Base-by-base conservation (phyloP, 2,888 invertebrate species). In the Epiblema foenella region DNA sequence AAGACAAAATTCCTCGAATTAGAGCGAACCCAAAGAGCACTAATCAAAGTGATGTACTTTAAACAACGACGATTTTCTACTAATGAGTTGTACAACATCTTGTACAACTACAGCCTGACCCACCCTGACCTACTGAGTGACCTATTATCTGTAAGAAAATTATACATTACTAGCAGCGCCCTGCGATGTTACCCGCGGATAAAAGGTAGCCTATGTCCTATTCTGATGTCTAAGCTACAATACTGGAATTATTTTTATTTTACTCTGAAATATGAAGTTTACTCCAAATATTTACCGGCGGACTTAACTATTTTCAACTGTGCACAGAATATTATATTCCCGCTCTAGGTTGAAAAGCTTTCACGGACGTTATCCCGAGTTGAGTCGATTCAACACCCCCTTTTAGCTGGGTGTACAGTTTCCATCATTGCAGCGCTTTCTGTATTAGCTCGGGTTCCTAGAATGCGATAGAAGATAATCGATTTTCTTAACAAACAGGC, bases 331-430 rank as follows among this genome's bases (percentile, higher is more conserved):
- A 63, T 63, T 63, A 63, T 62, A 62, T 62, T 52, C 63, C 51
- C 33, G 49, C 37, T 24, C 46, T 56, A 29, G 29, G 59, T 64
- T 54, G 11, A 39, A 54, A 64, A 64, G 64, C 64, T 64, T 64
- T 64, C 52, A 64, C 64, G 52, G 64, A 54, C 52, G 39, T 64
- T 64, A 64, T 64, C 52, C 64, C 39, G 20, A 20, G n/a, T 11
- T 39, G 39, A 54, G 64, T 54, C 54, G 64, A 54, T 64, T 64
- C 64, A 64, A 54, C 39, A 64, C 52, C 64, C 64, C 60, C 64
- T 64, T 64, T 64, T 64, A 64, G 64, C 52, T 39, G 52, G 64
- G 64, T 54, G 39, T 64, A 54, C 52, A 54, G 64, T 64, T 64
- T 54, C 64, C 64, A 54, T 64, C 64, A 64, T 52, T 64, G 17